A percentile compares a stretch with the other conserved stretches of the same genome.
These are phyloP conservation scores for Caloenas nicobarica DNA, from an alignment of 2,113 vertebrate species.

Conservation along the genomic window DNA sequence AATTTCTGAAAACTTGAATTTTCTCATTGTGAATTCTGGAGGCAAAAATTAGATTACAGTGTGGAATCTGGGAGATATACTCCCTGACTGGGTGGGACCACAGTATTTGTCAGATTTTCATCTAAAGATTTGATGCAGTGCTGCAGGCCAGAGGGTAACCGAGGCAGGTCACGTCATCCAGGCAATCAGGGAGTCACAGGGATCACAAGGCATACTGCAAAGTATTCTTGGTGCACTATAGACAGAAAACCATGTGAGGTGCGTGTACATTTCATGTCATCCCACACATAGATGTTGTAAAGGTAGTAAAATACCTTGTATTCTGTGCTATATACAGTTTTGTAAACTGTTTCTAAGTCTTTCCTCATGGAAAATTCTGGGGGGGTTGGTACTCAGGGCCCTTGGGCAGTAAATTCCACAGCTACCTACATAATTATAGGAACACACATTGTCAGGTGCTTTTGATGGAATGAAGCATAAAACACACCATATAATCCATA, in stretches of 20 bases:
- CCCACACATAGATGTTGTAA: not conserved
- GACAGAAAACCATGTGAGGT: not conserved
- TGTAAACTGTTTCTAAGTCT: not conserved
- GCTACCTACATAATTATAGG: not conserved
- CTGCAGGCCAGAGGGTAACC: not conserved
- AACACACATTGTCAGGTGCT: not conserved
- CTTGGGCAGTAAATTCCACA: not conserved
- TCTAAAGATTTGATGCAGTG: not conserved
- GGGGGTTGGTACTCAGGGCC: not conserved
- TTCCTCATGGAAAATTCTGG: not conserved
- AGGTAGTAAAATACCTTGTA: not conserved
- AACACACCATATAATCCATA: not conserved
- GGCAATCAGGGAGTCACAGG: not conserved
- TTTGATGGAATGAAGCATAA: not conserved
- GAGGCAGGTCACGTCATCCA: not conserved
- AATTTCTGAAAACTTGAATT: not conserved
- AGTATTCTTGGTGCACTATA: not conserved
- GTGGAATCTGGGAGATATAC: not conserved
- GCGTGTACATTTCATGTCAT: not conserved
- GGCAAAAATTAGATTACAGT: not conserved
- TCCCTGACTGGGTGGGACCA: not conserved
- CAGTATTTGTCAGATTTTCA: not conserved
- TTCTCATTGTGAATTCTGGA: not conserved
- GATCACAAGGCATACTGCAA: rapidly evolving
- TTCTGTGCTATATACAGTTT: not conserved